A percentile compares a stretch with the other conserved stretches of the same genome.
Conservation (phyloP, 2,888 invertebrate species). For the Camptogramma bilineatum region DNA sequence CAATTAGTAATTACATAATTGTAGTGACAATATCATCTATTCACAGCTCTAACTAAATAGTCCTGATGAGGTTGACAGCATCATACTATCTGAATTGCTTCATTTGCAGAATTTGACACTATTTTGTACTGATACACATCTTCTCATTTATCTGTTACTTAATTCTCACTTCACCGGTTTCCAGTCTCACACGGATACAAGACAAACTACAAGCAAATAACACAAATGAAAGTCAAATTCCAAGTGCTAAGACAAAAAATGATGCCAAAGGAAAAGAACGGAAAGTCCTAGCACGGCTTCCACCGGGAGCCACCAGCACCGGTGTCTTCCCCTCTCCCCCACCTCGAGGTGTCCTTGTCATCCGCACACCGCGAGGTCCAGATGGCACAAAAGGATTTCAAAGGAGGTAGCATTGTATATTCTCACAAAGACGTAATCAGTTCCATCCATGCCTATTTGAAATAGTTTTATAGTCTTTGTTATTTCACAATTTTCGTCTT, state of each 20-base stretch:
- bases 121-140: too few relatives aligned
- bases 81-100: not conserved
- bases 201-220: conserved; percentile 79
- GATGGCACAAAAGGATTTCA: conserved; percentile 88
- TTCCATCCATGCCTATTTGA: conserved; percentile 61
- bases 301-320: conserved; percentile 66
- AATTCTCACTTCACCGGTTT: conserved; percentile 43
- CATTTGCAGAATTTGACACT: too few relatives aligned
- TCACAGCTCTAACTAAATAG: not conserved
- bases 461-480: conserved; percentile 41
- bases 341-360: conserved; percentile 82
- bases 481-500: conserved; percentile 45
- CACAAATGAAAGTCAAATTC: conserved; percentile 70
- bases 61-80: not conserved
- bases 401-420: conserved; percentile 72
- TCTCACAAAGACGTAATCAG: conserved; percentile 54
- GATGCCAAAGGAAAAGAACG: conserved; percentile 75
- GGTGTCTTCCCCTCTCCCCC: conserved; percentile 77
- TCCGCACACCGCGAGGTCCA: conserved; percentile 91
- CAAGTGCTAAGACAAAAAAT: conserved; percentile 64
- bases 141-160: not conserved
- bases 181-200: conserved; percentile 75
- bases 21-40: not conserved
- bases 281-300: conserved; percentile 73
- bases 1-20: conserved; percentile 31